These are phyloP conservation scores for Noctua comes DNA, from an alignment of 2,888 invertebrate genomes.

Conservation along the genomic window DNA sequence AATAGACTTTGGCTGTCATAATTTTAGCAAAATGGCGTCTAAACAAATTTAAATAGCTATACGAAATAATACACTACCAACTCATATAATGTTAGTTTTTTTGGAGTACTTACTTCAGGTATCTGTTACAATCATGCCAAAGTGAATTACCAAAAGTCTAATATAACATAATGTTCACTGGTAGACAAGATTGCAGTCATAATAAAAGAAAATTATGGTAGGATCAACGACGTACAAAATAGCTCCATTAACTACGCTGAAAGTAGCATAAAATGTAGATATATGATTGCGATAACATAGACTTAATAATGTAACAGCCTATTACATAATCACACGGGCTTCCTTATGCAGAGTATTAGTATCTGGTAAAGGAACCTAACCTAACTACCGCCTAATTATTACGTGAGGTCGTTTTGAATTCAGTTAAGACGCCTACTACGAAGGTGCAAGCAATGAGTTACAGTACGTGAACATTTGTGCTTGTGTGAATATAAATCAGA, in stretches of 20 bases:
- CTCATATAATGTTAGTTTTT: neutral
- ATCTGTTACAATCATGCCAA: neutral
- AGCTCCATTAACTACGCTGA: slow-evolving; percentile 19
- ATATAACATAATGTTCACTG: neutral
- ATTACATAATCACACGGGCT: slow-evolving; percentile 22
- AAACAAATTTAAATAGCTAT: neutral
- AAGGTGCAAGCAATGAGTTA: slow-evolving; percentile 55
- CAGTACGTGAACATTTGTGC: slow-evolving; percentile 23
- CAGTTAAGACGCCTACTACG: slow-evolving; percentile 46
- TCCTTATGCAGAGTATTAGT: slow-evolving; percentile 2
- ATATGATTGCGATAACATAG: slow-evolving; percentile 23
- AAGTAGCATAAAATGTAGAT: slow-evolving; percentile 36
- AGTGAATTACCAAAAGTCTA: neutral
- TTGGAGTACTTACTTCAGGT: neutral
- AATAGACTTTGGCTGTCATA: slow-evolving; percentile 17
- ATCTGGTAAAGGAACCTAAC: slow-evolving; percentile 22
- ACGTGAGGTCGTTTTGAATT: slow-evolving; percentile 12
- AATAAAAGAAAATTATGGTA: slow-evolving; percentile 18
- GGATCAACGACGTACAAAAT: slow-evolving; percentile 23
- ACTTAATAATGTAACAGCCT: slow-evolving; percentile 24
- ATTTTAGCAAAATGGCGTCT: neutral
- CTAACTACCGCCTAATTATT: slow-evolving; percentile 1
- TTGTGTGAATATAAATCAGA: slow-evolving; percentile 28
- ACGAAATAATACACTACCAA: neutral
- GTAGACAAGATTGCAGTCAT: neutral